phyloP scores from a whole-genome alignment of 1,140 invertebrate species.

The Heliothis subflexa region DNA sequence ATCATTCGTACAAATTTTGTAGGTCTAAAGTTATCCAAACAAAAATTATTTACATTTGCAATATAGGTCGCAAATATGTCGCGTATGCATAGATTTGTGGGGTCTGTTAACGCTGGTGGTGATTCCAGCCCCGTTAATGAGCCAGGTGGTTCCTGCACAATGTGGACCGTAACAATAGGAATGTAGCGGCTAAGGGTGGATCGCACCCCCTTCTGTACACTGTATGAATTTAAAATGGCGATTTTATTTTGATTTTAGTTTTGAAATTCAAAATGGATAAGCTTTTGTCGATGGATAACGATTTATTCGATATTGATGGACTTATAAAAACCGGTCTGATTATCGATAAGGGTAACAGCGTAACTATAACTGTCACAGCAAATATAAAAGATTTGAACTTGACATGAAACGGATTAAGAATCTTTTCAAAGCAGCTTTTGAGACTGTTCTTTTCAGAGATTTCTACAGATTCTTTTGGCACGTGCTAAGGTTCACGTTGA shows the following conservation, averaged over 20 bases:
- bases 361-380: background rate
- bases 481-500: conserved; percentile 11
- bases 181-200: conserved; percentile 54
- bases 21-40: background rate
- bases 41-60: background rate
- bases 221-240: conserved; percentile 33
- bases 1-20: background rate
- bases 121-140: conserved; percentile 68
- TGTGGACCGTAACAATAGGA: conserved; percentile 63
- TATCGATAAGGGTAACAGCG: background rate
- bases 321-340: background rate
- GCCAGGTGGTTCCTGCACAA: conserved; percentile 75
- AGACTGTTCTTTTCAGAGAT: conserved; percentile 8
- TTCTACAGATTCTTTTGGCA: conserved; percentile 30
- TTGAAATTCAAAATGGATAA: conserved; percentile 22
- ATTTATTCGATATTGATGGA: background rate
- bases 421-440: conserved; percentile 13
- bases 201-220: conserved; percentile 39
- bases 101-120: conserved; percentile 48
- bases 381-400: conserved; percentile 22
- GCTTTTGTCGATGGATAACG: background rate
- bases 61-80: conserved; percentile 3
- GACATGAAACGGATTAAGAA: conserved; percentile 15
- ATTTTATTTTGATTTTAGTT: conserved; percentile 39
- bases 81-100: conserved; percentile 19